These are phyloP conservation scores for Furcula furcula DNA, from an alignment of 2,888 invertebrate species.

Conservation along the genomic window DNA sequence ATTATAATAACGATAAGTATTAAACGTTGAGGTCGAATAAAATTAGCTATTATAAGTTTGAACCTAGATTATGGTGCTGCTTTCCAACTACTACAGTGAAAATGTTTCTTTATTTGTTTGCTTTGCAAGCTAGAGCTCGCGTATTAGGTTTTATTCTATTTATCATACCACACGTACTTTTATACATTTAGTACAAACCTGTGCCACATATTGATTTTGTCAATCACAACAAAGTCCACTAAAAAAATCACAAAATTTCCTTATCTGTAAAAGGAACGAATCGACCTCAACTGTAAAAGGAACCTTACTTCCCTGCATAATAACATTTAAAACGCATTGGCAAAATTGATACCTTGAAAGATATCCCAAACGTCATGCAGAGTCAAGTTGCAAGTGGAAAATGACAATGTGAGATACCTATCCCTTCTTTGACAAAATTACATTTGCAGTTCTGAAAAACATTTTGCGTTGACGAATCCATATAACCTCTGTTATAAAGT, in stretches of 20 bases:
- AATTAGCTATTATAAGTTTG: too few relatives aligned
- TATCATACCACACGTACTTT: too few relatives aligned
- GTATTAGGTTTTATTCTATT: too few relatives aligned
- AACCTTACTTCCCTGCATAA: conserved; percentile 23
- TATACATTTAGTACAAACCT: too few relatives aligned
- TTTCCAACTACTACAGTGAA: too few relatives aligned
- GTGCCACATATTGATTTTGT: conserved; percentile 24
- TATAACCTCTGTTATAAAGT: too few relatives aligned
- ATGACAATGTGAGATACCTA: conserved; percentile 53
- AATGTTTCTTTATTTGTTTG: too few relatives aligned
- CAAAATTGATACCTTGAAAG: conserved; percentile 18
- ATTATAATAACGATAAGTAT: too few relatives aligned
- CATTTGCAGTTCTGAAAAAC: conserved; percentile 9
- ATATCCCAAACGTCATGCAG: conserved; percentile 27
- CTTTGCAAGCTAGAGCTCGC: too few relatives aligned
- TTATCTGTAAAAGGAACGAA: conserved; percentile 26
- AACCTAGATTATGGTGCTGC: too few relatives aligned
- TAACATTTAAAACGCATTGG: conserved; percentile 18
- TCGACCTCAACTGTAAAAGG: not conserved
- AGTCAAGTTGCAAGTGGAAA: conserved; percentile 41
- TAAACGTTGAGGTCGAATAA: too few relatives aligned
- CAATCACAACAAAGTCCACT: conserved; percentile 35
- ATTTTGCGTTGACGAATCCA: not conserved
- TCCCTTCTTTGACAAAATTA: conserved; percentile 29
- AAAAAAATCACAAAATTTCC: too few relatives aligned